Evolutionary conservation across 1,140 invertebrate species (phyloP).

Genomic region (Drosophila eugracilis): DNA sequence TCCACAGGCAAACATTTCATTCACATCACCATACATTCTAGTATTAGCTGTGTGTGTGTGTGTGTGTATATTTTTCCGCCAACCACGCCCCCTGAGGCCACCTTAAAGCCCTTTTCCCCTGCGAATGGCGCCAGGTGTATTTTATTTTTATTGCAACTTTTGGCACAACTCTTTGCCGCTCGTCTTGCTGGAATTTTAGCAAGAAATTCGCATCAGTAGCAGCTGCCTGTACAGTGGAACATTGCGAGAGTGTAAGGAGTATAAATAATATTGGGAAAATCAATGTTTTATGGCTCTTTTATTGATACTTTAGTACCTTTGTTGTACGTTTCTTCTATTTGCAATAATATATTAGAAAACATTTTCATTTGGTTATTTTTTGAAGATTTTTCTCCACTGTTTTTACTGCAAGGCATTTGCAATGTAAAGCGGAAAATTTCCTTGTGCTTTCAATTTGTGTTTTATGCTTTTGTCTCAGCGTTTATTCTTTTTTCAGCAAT

Average conservation of each 20-base stretch:
- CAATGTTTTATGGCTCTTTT: neutral
- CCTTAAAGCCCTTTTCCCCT: conserved; percentile 42
- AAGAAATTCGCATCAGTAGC: conserved; percentile 77
- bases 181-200: conserved; percentile 56
- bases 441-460: conserved; percentile 55
- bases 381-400: conserved; percentile 37
- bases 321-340: no score
- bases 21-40: conserved; percentile 27
- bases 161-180: conserved; percentile 50
- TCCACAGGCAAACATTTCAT: conserved; percentile 48
- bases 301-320: neutral
- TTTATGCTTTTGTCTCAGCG: conserved; percentile 63
- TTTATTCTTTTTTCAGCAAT: conserved; percentile 47
- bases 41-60: neutral
- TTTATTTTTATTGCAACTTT: conserved; percentile 73
- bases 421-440: conserved; percentile 52
- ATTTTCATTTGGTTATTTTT: neutral
- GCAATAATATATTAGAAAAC: no score
- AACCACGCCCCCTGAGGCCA: conserved; percentile 9
- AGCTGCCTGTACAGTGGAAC: conserved; percentile 45
- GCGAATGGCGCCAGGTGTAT: conserved; percentile 59
- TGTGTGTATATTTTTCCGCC: conserved; percentile 23
- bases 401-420: conserved; percentile 40
- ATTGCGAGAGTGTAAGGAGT: neutral
- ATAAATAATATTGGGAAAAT: neutral